Evolutionary conservation across 2,888 invertebrate genomes (phyloP), one percentile per base, ranked within the genome.

Genomic region (Resseliella maxima): DNA sequence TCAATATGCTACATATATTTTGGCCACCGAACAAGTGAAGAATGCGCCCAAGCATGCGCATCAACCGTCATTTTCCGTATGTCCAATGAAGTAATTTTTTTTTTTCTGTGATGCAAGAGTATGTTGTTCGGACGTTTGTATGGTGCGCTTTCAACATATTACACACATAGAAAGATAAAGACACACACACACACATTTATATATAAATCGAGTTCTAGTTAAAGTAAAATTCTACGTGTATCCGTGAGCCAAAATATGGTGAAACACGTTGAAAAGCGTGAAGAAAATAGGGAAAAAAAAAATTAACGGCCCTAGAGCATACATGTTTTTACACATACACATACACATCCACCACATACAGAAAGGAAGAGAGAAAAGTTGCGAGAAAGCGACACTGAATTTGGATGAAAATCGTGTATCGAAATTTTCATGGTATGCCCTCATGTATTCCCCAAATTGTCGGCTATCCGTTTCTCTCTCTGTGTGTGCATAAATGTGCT

Each of bases 41-140:
- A 72, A 72, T 72, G 72, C 31, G 72, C 72, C 72, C 72, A 31
- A 72, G 72, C 72, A 72, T 72, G 72, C 72, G 72, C 72, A 31
- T 18, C 72, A 35, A 18, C 31, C 72, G 12, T 24, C 27, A 59
- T 12, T 59, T 59, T 59, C 27, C n/a, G 18, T 72, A 72, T 72
- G 27, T 35, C n/a, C 72, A 72, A 72, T 72, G 72, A 72, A 72
- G 31, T 31, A 72, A 72, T 31, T 12, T 59, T 50, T n/a, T n/a
- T n/a, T n/a, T n/a, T n/a, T n/a, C n/a, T 41, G 41, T 50, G 46
- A 50, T n/a, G 59, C 59, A 24, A 59, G 59, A n/a, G 50, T 10
- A 21, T 50, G 24, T 59, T n/a, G 27, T 59, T 59, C 1, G 3
- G 24, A 27, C 18, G 59, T 18, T 24, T n/a, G 24, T 12, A 2